These are phyloP conservation scores for Hemichromis elongatus DNA, from an alignment of 2,113 vertebrate genomes.

Conservation along the genomic window DNA sequence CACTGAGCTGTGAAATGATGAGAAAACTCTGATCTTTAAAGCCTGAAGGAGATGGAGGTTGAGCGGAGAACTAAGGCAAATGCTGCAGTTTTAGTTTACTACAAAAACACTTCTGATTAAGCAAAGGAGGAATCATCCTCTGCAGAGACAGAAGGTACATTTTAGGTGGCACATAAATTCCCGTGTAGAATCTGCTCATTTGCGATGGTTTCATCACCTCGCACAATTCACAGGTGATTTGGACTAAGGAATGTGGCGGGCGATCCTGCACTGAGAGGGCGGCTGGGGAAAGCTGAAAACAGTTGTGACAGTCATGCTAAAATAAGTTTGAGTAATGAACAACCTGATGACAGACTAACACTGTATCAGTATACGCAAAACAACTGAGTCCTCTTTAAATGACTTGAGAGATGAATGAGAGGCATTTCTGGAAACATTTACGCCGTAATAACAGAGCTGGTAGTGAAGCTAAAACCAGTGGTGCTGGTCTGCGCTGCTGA, in stretches of 20 bases:
- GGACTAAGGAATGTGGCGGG: constrained; percentile 49
- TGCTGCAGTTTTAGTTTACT: background rate
- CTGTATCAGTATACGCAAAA: constrained; percentile 34
- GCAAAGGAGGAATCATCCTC: background rate
- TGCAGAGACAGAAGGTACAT: background rate
- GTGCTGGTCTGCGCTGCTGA: background rate
- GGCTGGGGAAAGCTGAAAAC: constrained; percentile 53
- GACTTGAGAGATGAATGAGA: background rate
- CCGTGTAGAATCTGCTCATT: constrained; percentile 18
- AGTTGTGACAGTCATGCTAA: constrained; percentile 58
- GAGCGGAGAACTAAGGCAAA: background rate
- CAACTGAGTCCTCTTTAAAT: constrained; percentile 7
- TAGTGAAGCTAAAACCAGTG: background rate
- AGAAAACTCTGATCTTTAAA: constrained; percentile 20
- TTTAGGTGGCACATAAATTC: background rate
- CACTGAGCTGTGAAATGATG: constrained; percentile 17
- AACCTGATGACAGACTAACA: constrained; percentile 53
- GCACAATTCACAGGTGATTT: constrained; percentile 39
- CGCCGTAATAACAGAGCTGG: background rate
- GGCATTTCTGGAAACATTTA: background rate
- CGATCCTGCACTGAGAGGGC: constrained; percentile 33
- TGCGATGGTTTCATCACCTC: constrained; percentile 63
- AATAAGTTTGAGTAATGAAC: constrained; percentile 53
- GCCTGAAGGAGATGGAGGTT: constrained; percentile 10
- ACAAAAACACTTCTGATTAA: background rate